Percentiles rank a stretch among this genome's conserved stretches.
Conservation (phyloP, 2,888 invertebrate species). For the Punctoribates punctum region DNA sequence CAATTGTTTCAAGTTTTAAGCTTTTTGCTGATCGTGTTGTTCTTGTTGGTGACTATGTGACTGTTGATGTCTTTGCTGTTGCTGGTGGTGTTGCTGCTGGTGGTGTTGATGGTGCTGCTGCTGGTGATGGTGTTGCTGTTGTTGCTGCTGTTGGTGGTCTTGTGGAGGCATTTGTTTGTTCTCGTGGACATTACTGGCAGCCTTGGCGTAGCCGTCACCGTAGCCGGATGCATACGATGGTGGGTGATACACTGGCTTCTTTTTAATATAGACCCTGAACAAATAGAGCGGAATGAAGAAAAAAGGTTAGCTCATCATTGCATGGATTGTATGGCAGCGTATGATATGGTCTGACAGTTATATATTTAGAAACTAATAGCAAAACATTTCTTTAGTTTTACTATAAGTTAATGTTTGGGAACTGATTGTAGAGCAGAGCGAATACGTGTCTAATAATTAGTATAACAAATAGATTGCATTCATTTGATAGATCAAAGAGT, state of each 20-base stretch:
- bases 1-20: background rate
- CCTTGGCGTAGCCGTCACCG: slow-evolving; percentile 32
- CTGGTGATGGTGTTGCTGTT: background rate
- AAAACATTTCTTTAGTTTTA: background rate
- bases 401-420: background rate
- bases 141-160: background rate
- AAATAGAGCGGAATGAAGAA: slow-evolving; percentile 26
- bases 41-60: too few species aligned
- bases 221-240: slow-evolving; percentile 42
- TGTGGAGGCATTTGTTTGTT: slow-evolving; percentile 34
- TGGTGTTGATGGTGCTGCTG: background rate
- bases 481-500: background rate
- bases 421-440: background rate
- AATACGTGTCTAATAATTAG: background rate
- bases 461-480: slow-evolving; percentile 15
- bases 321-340: background rate
- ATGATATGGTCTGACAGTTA: slow-evolving; percentile 26
- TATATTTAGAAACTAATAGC: slow-evolving; percentile 24
- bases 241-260: slow-evolving; percentile 46
- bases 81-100: background rate
- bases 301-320: slow-evolving; percentile 11
- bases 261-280: slow-evolving; percentile 48
- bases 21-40: slow-evolving; percentile 33
- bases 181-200: slow-evolving; percentile 42
- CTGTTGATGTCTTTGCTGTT: background rate